phyloP scores from a whole-genome alignment of 2,888 invertebrate species.

The Acronicta aceris region DNA sequence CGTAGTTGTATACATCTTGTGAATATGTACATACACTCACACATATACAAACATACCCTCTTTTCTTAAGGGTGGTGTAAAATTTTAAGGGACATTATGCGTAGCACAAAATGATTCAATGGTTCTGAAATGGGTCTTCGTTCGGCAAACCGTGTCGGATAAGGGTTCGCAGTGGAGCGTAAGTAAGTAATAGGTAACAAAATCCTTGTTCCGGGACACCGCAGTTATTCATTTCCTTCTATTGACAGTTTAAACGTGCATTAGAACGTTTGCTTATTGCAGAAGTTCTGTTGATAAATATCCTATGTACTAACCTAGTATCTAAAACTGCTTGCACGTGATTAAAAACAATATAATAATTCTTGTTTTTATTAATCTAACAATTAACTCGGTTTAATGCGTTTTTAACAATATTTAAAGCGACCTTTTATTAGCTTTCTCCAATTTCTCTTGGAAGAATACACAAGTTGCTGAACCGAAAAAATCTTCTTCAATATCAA shows the following conservation, averaged over 20 bases:
- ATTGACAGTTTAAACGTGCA: conserved; percentile 38
- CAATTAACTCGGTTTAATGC: too few relatives aligned
- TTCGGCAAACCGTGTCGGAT: conserved; percentile 25
- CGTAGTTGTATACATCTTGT: conserved; percentile 2
- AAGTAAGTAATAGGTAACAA: conserved; percentile 19
- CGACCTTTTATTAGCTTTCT: too few relatives aligned
- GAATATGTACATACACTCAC: conserved; percentile 13
- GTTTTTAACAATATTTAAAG: too few relatives aligned
- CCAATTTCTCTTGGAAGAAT: too few relatives aligned
- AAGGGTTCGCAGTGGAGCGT: conserved; percentile 19
- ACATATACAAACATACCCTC: conserved; percentile 22
- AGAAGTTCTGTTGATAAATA: neutral
- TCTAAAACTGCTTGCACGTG: neutral
- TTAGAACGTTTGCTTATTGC: neutral
- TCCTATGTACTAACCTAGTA: too few relatives aligned
- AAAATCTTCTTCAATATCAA: conserved; percentile 24
- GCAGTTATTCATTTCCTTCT: conserved; percentile 23
- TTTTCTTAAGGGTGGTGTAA: conserved; percentile 33
- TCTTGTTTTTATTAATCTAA: too few relatives aligned
- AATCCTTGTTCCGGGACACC: conserved; percentile 27
- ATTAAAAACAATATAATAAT: neutral
- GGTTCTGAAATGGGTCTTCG: conserved; percentile 22
- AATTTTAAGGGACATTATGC: conserved; percentile 27
- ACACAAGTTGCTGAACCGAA: conserved; percentile 30
- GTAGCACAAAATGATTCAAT: conserved; percentile 33